These are phyloP conservation scores for Mercenaria mercenaria DNA, from an alignment of 1,140 invertebrate species.

Conservation along the genomic window DNA sequence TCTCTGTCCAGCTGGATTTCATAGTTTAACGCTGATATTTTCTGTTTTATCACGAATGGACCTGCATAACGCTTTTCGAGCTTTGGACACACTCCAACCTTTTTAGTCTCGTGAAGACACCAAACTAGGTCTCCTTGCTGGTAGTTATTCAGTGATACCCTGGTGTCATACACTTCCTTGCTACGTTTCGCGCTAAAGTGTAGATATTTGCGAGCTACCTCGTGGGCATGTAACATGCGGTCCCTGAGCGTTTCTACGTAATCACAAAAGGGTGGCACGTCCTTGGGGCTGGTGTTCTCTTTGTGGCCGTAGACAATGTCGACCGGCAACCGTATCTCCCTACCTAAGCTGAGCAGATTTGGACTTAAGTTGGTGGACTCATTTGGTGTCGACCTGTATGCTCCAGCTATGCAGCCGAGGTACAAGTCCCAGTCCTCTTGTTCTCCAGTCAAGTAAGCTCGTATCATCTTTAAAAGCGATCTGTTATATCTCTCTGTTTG, in stretches of 20 bases:
- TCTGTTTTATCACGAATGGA: neutral
- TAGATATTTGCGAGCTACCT: conserved; percentile 10
- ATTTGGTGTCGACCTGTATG: conserved; percentile 33
- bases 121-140: neutral
- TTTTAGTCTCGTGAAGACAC: neutral
- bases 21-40: neutral
- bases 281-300: neutral
- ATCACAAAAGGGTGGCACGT: neutral
- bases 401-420: conserved; percentile 33
- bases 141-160: neutral
- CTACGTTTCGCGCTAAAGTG: neutral
- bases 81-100: conserved; percentile 5
- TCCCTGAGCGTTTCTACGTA: conserved; percentile 21
- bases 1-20: neutral
- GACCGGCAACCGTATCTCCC: conserved; percentile 10
- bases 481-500: conserved; percentile 43
- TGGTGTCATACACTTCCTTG: neutral
- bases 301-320: neutral
- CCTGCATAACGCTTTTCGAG: conserved; percentile 3
- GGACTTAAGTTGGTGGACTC: conserved; percentile 12
- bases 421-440: conserved; percentile 35
- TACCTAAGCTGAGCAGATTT: conserved; percentile 15
- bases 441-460: neutral
- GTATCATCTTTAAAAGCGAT: conserved; percentile 28
- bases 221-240: neutral